These are phyloP conservation scores for Chouioia cunea DNA, from an alignment of 2,888 invertebrate species.

Conservation along the genomic window DNA sequence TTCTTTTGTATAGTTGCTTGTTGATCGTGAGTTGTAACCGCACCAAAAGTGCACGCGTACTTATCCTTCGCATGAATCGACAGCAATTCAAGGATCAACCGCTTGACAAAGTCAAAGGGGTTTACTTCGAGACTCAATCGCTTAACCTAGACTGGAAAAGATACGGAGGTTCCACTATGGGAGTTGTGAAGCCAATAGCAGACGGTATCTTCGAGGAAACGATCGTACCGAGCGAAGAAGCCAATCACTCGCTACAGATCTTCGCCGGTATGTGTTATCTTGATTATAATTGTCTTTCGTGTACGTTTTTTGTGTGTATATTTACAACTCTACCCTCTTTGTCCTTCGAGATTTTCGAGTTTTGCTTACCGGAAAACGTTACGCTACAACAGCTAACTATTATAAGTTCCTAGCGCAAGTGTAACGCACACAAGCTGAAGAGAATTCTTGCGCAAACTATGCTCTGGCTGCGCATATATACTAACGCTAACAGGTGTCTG, in stretches of 20 bases:
- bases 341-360: too few relatives aligned
- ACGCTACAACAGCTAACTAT: too few relatives aligned
- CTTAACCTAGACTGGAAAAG: not conserved
- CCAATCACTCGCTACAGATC: conserved; percentile 62
- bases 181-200: conserved; percentile 62
- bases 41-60: too few relatives aligned
- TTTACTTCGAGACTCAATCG: not conserved
- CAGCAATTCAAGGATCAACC: not conserved
- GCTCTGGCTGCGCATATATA: conserved; percentile 47
- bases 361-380: too few relatives aligned
- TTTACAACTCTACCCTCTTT: too few relatives aligned
- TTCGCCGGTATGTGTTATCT: conserved; percentile 56
- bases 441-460: conserved; percentile 2
- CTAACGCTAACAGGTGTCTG: conserved; percentile 65
- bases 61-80: not conserved
- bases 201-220: conserved; percentile 62
- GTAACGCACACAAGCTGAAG: not conserved
- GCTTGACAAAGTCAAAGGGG: not conserved
- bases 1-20: too few relatives aligned
- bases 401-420: too few relatives aligned
- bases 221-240: conserved; percentile 62
- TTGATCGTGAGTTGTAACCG: too few relatives aligned
- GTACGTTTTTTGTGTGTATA: not conserved
- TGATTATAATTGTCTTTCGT: not conserved
- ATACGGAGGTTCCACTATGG: conserved; percentile 55